Evolutionary conservation across 2,797 vertebrate genomes (phyloP), one percentile per base, ranked within the genome.

Genomic region (Buceros bicornis): DNA sequence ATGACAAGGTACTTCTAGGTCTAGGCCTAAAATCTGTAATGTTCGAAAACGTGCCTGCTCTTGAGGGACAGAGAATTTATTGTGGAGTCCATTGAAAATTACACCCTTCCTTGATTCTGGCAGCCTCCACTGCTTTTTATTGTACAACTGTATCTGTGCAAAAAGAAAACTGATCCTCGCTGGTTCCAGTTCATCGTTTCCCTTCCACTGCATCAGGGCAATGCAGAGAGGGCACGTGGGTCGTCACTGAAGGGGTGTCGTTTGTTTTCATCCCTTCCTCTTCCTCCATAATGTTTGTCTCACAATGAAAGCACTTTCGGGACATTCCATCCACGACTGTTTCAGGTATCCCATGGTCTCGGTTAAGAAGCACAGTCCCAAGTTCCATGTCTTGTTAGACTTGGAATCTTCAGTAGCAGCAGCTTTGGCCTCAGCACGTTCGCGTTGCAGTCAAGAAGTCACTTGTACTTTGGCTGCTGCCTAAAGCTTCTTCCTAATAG

Each of bases 1-100:
- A 85, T 84, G 24, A 76, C 76, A 91, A 93, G 66, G 22, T 90
- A 42, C 73, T 94, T 95, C 82, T 81, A 95, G 76, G 84, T 77
- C 51, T 80, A 70, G 31, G 11, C 28, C 25, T 24, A 3, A 24
- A 6, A 16, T 6, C 20, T 53, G 0, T 17, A 53, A 42, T 33
- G 82, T 74, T 43, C 25, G 26, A 77, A 67, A 91, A 43, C 11
- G 8, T 61, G 13, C 57, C 26, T 72, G 21, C 54, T 84, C 51
- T 91, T 88, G 37, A 88, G 50, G 22, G n/a, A 81, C 42, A 35
- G n/a, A 64, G 37, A 64, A 77, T 20, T 51, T 57, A 56, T 58
- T 40, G 10, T 15, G 10, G 3, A 9, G 47, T 89, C 82, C 21
- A 29, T 11, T 77, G 48, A 70, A 82, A 92, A 80, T 60, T 13